A percentile compares a stretch with the other conserved stretches of the same genome.
Evolutionary conservation across 2,888 invertebrate species (phyloP).

Genomic region (Brachynemurus nebulosus): DNA sequence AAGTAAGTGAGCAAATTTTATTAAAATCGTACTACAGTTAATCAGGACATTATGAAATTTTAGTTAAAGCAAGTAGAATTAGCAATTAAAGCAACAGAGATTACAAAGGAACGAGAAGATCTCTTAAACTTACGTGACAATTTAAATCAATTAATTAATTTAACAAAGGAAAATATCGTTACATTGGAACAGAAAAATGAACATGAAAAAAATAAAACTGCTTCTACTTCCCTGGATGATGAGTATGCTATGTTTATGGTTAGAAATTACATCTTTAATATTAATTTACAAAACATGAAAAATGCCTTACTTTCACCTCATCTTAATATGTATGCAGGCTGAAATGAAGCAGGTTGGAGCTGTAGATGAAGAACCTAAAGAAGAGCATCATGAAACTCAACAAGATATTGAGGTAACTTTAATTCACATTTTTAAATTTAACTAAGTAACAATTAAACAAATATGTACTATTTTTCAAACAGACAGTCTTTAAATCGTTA

Average conservation of each 20-base stretch:
- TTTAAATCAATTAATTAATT: conserved; percentile 49
- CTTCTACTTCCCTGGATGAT: conserved; percentile 30
- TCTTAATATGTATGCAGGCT: conserved; percentile 1
- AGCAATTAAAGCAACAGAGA: conserved; percentile 36
- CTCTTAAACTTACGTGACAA: conserved; percentile 46
- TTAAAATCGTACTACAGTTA: not conserved
- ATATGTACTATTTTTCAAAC: conserved; percentile 23
- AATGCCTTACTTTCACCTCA: no score
- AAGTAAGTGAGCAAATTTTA: not conserved
- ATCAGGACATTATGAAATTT: conserved; percentile 17
- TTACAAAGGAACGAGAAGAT: conserved; percentile 39
- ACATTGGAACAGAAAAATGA: conserved; percentile 14
- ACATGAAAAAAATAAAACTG: conserved; percentile 13
- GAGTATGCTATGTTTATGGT: conserved; percentile 61
- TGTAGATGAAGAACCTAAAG: no score
- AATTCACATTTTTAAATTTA: no score
- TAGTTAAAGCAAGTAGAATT: conserved; percentile 49
- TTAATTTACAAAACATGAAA: no score
- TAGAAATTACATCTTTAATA: conserved; percentile 19
- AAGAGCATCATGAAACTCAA: no score
- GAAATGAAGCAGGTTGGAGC: conserved; percentile 26
- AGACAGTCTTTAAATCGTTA: conserved; percentile 51
- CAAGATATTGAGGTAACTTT: no score
- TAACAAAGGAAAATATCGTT: conserved; percentile 46
- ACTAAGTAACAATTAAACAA: not conserved